Evolutionary conservation across 2,888 invertebrate species (phyloP), one percentile per base, ranked within the genome.

Genomic region (Trachelus tabidus): DNA sequence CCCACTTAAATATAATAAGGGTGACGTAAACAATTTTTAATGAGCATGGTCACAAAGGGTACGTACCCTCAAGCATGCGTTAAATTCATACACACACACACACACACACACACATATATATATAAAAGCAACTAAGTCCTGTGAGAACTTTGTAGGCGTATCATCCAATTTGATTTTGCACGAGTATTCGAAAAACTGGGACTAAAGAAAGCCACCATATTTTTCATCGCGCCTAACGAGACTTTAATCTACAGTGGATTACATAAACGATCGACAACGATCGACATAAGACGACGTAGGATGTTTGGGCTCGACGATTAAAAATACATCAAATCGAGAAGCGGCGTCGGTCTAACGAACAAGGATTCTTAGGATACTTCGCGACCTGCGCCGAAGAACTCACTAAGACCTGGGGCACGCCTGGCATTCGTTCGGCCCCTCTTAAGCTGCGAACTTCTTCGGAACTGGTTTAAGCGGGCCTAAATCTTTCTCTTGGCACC

Each of bases 321-420:
- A 79, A 83, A 80, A 79, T 79, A 79, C 82, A 83, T 82, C 81
- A 82, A 78, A 79, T 71, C 69, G 76, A 79, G 34, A 23, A 77
- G 75, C 77, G 76, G 81, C 78, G 75, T 75, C 75, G 82, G 81
- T 83, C 84, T 86, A 86, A 88, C 87, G 87, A 88, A 86, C 83
- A 81, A 80, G 84, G 85, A 87, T 87, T 87, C 87, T 81, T 83
- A 77, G 82, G 85, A 87, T 87, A 85, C 87, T 83, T 82, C 75
- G 73, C 77, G 76, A 75, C 77, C 74, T 77, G 76, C 23, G 71
- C 34, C 34, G 31, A 71, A 31, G 71, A 71, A 71, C 33, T 34
- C 34, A 31, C 71, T 31, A 31, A 31, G 56, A 71, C 73, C 73
- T 69, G 33, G 69, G 40, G 75, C 79, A 79, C 79, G 80, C 75